These are phyloP conservation scores for Mormyrus lacerda DNA, from an alignment of 2,113 vertebrate genomes.

Conservation along the genomic window DNA sequence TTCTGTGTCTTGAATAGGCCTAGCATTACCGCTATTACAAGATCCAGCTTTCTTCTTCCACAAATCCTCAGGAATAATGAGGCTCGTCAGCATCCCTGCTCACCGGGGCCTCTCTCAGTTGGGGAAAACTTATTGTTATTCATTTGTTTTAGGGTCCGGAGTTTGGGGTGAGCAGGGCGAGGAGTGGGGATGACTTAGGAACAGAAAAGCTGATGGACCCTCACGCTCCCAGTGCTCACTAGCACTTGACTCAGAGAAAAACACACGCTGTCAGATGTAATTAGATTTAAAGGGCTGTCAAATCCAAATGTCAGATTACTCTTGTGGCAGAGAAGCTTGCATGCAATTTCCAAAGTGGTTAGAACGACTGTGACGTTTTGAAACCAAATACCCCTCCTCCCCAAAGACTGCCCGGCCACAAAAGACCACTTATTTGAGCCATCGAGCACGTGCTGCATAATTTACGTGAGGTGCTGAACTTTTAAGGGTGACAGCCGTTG, in stretches of 20 bases:
- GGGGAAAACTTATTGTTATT: constrained; percentile 1
- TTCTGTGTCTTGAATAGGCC: neutral
- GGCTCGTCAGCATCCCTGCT: too few relatives aligned
- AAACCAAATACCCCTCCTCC: neutral
- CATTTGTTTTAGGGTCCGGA: neutral
- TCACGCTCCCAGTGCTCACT: neutral
- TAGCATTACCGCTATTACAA: too few relatives aligned
- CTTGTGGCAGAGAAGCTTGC: neutral
- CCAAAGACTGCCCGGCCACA: neutral
- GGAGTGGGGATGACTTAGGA: neutral
- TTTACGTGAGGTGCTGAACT: neutral
- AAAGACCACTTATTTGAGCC: neutral
- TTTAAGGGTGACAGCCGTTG: neutral
- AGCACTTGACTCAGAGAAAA: neutral
- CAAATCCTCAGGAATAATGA: neutral
- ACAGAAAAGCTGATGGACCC: neutral
- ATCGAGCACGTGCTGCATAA: neutral
- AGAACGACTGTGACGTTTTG: neutral
- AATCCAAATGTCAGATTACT: neutral
- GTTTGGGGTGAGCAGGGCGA: neutral
- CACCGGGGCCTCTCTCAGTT: neutral
- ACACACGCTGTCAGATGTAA: neutral
- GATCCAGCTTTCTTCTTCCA: neutral
- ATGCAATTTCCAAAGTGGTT: neutral
- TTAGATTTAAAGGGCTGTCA: neutral